Evolutionary conservation across 2,888 invertebrate genomes (phyloP), one percentile per base, ranked within the genome.

Genomic region (Synanthedon tipuliformis): DNA sequence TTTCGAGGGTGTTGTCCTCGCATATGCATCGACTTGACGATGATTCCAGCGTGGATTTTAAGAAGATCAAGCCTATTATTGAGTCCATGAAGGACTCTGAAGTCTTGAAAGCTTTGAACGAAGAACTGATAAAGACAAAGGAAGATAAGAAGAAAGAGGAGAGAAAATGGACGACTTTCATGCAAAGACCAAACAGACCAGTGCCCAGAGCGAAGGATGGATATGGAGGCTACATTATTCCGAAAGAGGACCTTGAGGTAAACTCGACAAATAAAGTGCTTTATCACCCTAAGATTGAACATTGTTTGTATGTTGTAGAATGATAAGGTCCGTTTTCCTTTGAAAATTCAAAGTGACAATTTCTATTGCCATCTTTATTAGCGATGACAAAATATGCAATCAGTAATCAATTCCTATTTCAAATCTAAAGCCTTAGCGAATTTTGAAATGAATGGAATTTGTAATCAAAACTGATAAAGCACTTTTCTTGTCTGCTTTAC

Each of bases 141-240:
- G 81, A 78, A 15, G 88, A 89, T 58, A 79, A 84, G 56, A 89
- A 88, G 56, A 81, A 86, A 58, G 89, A 90, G 45, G 88, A 89
- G 59, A 89, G 89, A 61, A 90, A 90, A 61, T 92, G 91, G 88
- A 93, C 94, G 3, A 93, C 93, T 40, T 95, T 94, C 66, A 70
- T 95, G 57, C 92, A 93, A 73, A 93, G 92, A 63, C 94, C 94
- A 0, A 89, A 90, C 61, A 81, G 93, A 16, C 91, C 93, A 0
- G 89, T 90, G 58, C 93, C 93, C 0, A 73, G 64, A 40, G 70
- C 64, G 0, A 79, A 71, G 58, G 71, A 71, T 16, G 81, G 80
- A 2, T 75, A 75, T 50, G 63, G 61, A 12, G 70, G 76, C 3
- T 72, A 68, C 57, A 57, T 66, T 1, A 64, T 66, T 1, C 66